Conservation (phyloP, 2,113 vertebrate genomes). For the Python bivittatus region DNA sequence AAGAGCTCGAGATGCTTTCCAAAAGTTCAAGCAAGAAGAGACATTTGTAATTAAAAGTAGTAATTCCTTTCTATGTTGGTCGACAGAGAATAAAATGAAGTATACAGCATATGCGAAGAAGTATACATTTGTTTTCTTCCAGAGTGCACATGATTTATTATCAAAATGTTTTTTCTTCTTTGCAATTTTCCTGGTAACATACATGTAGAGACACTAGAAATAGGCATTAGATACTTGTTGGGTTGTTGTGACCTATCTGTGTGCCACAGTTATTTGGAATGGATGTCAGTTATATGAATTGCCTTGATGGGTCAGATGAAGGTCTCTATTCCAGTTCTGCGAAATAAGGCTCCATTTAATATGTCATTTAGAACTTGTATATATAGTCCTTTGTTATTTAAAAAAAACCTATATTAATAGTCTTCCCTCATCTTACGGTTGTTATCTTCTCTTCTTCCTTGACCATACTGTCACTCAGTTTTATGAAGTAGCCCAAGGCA, state of each 20-base stretch:
- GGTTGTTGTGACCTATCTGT: neutral
- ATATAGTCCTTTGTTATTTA: neutral
- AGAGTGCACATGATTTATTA: neutral
- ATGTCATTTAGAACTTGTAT: too few relatives aligned
- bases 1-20: conserved; percentile 27
- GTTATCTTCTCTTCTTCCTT: neutral
- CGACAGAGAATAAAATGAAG: neutral
- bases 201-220: neutral
- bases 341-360: neutral
- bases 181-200: neutral
- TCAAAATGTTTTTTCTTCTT: neutral
- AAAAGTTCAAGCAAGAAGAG: conserved; percentile 21
- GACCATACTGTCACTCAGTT: neutral
- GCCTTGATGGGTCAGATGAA: neutral
- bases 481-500: neutral
- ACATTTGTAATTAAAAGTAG: conserved; percentile 12
- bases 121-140: neutral
- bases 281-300: neutral
- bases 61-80: conserved; percentile 26
- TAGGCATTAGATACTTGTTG: neutral
- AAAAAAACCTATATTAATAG: neutral
- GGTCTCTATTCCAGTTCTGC: too few relatives aligned
- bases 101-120: neutral
- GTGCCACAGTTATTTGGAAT: neutral
- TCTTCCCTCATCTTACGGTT: neutral